Base-by-base conservation (phyloP, 1,140 invertebrate species). In the Scaptomyza hsui region DNA sequence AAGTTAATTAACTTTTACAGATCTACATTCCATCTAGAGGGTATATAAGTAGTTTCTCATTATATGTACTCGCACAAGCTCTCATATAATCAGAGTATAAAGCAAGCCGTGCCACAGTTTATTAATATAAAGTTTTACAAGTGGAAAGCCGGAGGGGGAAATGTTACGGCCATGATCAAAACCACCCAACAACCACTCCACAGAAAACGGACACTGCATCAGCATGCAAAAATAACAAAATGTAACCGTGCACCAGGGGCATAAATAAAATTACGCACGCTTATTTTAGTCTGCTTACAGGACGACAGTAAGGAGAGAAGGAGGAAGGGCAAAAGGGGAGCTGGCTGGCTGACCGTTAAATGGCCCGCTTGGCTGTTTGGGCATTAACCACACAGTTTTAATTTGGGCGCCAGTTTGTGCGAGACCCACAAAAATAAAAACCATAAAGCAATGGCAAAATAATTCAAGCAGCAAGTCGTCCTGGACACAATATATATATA, bases 261-360 rank as follows among this genome's bases (percentile, higher is more conserved):
- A 90, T 90, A 90, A 90, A 90, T 90, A 90, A 90, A 90, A 90
- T 90, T 90, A 90, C 89, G 89, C 81, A 90, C 89, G 89, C 89
- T 90, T 90, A 90, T 90, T 90, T 90, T 90, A 86, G 83, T 89
- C 82, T 88, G 82, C 82, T 88, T 88, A 88, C 82, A 89, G 78
- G 44, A 51, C 48, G 52, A 61, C 24, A 21, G 42, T 59, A 18
- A 32, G 29, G 41, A 13, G 29, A 12, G 37, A 37, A 53, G 45
- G 24, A 13, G 37, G 16, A 10, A 24, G 16, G 12, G 18, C n/a
- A n/a, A n/a, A 13, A 3, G 9, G 9, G 37, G 18, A 45, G n/a
- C n/a, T n/a, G n/a, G n/a, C n/a, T 39, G 7, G 52, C n/a, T 51
- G 68, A 15, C 42, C 41, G 49, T 55, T 72, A 72, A 72, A 72